Conservation (phyloP, 2,888 invertebrate species). For the Pseudoips prasinana region DNA sequence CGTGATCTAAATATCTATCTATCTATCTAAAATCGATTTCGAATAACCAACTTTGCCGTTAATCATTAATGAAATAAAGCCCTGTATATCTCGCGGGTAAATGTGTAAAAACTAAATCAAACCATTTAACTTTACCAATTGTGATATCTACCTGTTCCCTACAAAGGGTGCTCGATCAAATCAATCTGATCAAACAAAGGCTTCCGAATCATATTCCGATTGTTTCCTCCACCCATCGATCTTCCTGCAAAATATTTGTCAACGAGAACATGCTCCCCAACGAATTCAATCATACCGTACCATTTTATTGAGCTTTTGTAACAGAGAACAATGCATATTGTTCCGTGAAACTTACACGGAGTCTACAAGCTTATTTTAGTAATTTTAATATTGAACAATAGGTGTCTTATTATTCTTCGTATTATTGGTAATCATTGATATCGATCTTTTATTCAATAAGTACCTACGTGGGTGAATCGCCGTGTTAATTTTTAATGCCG, state of each 20-base stretch:
- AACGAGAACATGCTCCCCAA: slow-evolving; percentile 44
- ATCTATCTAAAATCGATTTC: no score
- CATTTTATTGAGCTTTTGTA: slow-evolving; percentile 59
- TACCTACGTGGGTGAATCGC: slow-evolving; percentile 14
- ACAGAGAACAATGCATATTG: slow-evolving; percentile 69
- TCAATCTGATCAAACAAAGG: slow-evolving; percentile 27
- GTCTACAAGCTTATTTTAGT: slow-evolving; percentile 47
- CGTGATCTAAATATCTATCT: no score
- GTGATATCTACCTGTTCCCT: slow-evolving; percentile 7
- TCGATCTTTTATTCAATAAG: slow-evolving; percentile 42
- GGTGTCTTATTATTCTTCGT: slow-evolving; percentile 42
- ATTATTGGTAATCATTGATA: slow-evolving; percentile 42
- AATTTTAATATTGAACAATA: slow-evolving; percentile 45
- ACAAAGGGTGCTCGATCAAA: slow-evolving; percentile 31
- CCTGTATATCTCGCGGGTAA: no score
- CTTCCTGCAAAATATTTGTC: slow-evolving; percentile 55
- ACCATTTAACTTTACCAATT: neutral
- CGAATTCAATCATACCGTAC: slow-evolving; percentile 36
- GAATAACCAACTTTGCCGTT: no score
- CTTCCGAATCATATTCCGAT: slow-evolving; percentile 28
- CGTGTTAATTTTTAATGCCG: slow-evolving; percentile 15
- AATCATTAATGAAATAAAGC: no score
- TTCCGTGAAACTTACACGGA: slow-evolving; percentile 46
- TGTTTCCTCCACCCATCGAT: slow-evolving; percentile 44
- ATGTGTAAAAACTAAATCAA: no score